A percentile compares a stretch with the other conserved stretches of the same genome.
Conservation (phyloP, 2,797 vertebrate genomes). For the Siniperca undulata region DNA sequence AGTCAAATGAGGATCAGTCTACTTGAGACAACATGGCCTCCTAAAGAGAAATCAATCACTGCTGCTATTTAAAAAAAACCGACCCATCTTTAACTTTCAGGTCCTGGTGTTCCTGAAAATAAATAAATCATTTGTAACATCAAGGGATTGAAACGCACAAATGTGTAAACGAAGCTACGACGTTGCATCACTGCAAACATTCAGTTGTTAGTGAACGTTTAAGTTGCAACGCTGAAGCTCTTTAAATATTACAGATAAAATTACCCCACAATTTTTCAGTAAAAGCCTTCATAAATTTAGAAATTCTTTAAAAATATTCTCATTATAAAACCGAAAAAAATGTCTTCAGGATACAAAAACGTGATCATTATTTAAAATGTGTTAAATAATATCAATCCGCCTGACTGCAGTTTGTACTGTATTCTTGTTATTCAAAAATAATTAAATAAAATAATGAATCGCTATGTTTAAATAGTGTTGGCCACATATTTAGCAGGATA, state of each 20-base stretch:
- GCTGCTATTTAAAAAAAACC: conserved; percentile 56
- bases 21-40: conserved; percentile 83
- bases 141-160: conserved; percentile 1
- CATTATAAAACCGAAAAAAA: not conserved
- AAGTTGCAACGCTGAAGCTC: not conserved
- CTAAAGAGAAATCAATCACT: conserved; percentile 84
- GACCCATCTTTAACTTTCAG: conserved; percentile 16
- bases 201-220: not conserved
- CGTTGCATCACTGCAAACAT: not conserved
- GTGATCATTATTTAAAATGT: not conserved
- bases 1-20: conserved; percentile 83
- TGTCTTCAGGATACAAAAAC: not conserved
- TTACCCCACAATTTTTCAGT: accelerated
- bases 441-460: not conserved
- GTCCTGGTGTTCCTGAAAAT: conserved; percentile 10
- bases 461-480: not conserved
- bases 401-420: not conserved
- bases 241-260: conserved; percentile 5
- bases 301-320: not conserved
- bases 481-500: conserved; percentile 25
- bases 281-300: not conserved
- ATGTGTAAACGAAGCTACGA: conserved; percentile 5
- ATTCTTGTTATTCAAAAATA: not conserved
- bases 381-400: not conserved
- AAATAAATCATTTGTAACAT: conserved; percentile 5